These are phyloP conservation scores for Nesospiza acunhae DNA, from an alignment of 2,113 vertebrate genomes.

Conservation along the genomic window DNA sequence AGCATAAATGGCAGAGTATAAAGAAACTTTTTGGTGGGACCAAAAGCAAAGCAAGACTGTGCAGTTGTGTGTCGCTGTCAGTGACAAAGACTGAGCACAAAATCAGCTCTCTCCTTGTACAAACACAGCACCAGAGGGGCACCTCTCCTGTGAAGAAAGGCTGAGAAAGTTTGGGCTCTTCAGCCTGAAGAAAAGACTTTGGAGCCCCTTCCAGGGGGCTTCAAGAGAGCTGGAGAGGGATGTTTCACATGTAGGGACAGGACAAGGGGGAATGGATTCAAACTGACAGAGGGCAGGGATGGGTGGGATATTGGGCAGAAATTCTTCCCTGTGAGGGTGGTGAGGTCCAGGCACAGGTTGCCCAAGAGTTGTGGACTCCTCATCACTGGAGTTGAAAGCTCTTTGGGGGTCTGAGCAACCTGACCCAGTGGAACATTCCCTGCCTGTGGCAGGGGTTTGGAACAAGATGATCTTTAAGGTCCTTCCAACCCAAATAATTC, in stretches of 20 bases:
- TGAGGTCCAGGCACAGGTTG: not conserved
- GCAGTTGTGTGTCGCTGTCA: not conserved
- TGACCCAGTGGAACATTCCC: not conserved
- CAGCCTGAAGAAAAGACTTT: not conserved
- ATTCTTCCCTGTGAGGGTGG: not conserved
- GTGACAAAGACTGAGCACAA: not conserved
- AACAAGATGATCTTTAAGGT: not conserved
- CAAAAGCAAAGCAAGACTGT: not conserved
- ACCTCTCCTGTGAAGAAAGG: not conserved
- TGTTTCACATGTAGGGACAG: not conserved
- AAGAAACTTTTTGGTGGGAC: not conserved
- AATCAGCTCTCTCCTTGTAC: not conserved
- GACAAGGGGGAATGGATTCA: not conserved
- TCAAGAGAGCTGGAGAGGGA: not conserved
- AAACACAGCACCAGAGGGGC: not conserved
- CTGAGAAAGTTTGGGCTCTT: not conserved
- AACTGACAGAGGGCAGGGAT: not conserved
- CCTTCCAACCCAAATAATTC: not conserved
- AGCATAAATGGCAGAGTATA: too few relatives aligned
- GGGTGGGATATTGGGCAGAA: not conserved
- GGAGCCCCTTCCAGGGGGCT: not conserved
- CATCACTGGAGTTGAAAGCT: not conserved
- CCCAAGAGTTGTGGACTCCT: not conserved
- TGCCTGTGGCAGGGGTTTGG: not conserved
- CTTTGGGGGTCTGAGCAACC: not conserved